These are phyloP conservation scores for Drosophila austrosaltans DNA, from an alignment of 2,888 invertebrate species.

Conservation along the genomic window DNA sequence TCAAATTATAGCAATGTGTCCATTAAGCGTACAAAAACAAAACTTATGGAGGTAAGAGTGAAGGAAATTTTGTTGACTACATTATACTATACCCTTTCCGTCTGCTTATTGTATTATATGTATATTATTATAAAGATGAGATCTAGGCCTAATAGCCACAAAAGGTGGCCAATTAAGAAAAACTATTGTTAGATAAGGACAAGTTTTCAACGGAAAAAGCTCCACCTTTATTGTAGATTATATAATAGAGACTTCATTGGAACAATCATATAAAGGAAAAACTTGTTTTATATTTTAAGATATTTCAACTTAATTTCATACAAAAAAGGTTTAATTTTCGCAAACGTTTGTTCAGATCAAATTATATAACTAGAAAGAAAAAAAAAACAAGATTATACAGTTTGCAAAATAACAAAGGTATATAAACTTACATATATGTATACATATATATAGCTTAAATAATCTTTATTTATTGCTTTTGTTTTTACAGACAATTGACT, in stretches of 20 bases:
- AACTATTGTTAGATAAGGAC: no score
- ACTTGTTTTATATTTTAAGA: slow-evolving; percentile 4
- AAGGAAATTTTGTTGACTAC: neutral
- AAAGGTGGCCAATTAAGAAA: no score
- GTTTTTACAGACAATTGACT: slow-evolving; percentile 90
- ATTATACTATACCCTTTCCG: no score
- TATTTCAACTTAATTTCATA: slow-evolving; percentile 7
- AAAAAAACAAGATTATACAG: no score
- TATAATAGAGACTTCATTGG: neutral
- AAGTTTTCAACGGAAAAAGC: no score
- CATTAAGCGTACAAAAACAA: slow-evolving; percentile 93
- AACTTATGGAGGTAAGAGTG: slow-evolving; percentile 87
- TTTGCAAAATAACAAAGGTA: no score
- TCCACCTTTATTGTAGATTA: neutral
- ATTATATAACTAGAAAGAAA: neutral
- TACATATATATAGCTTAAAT: no score
- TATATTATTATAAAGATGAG: no score
- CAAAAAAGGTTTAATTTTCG: neutral
- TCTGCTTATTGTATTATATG: no score
- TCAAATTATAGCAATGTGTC: slow-evolving; percentile 93
- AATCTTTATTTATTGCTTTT: neutral
- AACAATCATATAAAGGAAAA: neutral
- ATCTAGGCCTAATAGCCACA: no score
- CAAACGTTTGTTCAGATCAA: neutral
- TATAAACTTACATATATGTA: no score